Base-by-base conservation (phyloP, 64 coral and sea anemone species). In the Pocillopora damicornis region DNA sequence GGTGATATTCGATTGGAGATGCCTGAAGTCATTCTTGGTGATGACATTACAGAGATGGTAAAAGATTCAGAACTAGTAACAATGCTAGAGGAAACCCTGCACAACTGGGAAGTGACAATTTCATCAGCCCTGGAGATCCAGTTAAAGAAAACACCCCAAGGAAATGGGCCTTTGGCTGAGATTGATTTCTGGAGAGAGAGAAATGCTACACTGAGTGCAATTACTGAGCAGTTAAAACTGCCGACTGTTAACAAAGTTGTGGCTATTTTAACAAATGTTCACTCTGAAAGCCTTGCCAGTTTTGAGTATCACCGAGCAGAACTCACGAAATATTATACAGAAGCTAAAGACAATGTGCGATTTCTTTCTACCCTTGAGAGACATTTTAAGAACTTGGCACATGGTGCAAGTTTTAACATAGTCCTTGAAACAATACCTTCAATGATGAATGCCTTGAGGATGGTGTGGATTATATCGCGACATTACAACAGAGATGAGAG, bases 401-500 rank as follows among this genome's bases (percentile, higher is more conserved):
- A 93, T 75, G 97, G 97, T 66, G 97, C 97, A 17, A 95, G 83
- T 71, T 99, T 99, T 34, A 99, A 99, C 57, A 92, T 99, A 60
- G 93, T 99, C 11, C 65, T 99, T 58, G 97, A 99, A 37, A 99
- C 97, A 26, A 99, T 99, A 59, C 97, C 97, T 76, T 99, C 97
- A 36, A 93, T 99, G 93, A 99, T 99, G 97, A 99, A 99, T 87
- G 97, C 97, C 2, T 61, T 99, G 73, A 88, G 97, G 36, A 99
- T 99, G 97, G 97, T 99, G 11, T 99, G 97, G 97, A 95, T 99
- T 37, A 99, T 99, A 56, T 99, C 97, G 62, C 78, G 97, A 4
- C 97, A 99, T 86, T 99, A 99, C 78, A 99, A 99, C 64, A 95
- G 97, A 79, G 97, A 99, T 86, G 97, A 99, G 74, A 95, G 97